These are phyloP conservation scores for Petrolisthes cinctipes DNA, from an alignment of 2,888 invertebrate genomes.

Conservation along the genomic window DNA sequence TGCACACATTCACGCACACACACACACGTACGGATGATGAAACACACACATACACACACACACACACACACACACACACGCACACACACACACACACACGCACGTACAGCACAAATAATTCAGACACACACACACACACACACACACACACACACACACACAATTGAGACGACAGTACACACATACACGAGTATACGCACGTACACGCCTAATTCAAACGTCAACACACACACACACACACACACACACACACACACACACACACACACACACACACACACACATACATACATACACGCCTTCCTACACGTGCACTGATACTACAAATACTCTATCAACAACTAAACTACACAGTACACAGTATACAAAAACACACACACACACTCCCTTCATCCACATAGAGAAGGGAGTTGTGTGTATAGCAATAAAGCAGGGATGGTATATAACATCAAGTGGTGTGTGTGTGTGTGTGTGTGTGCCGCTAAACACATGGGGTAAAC, in stretches of 20 bases:
- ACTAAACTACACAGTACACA: slow-evolving; percentile 6
- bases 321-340: background rate
- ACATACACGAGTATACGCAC: background rate
- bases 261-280: background rate
- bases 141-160: background rate
- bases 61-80: background rate
- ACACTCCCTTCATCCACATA: slow-evolving; percentile 6
- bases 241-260: background rate
- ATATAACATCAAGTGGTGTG: background rate
- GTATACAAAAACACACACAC: too few relatives aligned
- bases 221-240: background rate
- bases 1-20: background rate
- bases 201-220: background rate
- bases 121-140: background rate
- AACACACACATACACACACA: background rate
- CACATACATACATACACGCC: background rate
- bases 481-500: too few relatives aligned
- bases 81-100: background rate
- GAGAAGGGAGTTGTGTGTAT: background rate
- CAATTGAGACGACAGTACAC: too few relatives aligned
- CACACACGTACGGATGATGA: background rate
- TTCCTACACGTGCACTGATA: background rate
- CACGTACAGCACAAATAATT: background rate
- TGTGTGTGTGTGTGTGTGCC: background rate
- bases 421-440: slow-evolving; percentile 1